Conservation (phyloP, 2,888 invertebrate genomes). For the Charanyca ferruginea region DNA sequence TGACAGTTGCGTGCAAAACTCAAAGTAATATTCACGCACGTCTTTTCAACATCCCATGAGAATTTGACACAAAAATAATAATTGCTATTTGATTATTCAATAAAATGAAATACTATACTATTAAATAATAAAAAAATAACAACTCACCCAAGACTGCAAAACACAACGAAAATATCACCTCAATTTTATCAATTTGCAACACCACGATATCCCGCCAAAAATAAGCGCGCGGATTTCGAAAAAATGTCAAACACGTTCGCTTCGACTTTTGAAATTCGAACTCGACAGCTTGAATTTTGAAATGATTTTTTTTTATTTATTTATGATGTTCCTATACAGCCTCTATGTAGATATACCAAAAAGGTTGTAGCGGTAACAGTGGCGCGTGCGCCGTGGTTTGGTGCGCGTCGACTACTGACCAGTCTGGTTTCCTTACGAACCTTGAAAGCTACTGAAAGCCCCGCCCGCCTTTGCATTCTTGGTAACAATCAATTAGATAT, state of each 20-base stretch:
- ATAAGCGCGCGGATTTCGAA: constrained; percentile 74
- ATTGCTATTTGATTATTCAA: constrained; percentile 21
- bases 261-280: constrained; percentile 72
- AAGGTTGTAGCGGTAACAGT: constrained; percentile 80
- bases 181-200: constrained; percentile 69
- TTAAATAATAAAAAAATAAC: constrained; percentile 28
- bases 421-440: constrained; percentile 72
- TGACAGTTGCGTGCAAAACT: background rate
- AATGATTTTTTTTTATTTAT: constrained; percentile 43
- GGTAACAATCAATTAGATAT: constrained; percentile 66
- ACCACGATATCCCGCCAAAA: constrained; percentile 76
- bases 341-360: constrained; percentile 82
- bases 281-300: constrained; percentile 61
- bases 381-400: constrained; percentile 84
- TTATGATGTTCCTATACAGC: constrained; percentile 76
- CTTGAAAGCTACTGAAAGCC: constrained; percentile 88
- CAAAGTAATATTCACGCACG: background rate
- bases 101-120: background rate
- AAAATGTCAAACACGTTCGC: constrained; percentile 66
- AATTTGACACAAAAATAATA: constrained; percentile 33
- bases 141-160: constrained; percentile 72
- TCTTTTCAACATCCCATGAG: constrained; percentile 8
- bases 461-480: constrained; percentile 78
- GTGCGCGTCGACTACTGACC: constrained; percentile 81
- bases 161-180: constrained; percentile 67